A percentile compares a stretch with the other conserved stretches of the same genome.
Conservation (phyloP, 2,797 vertebrate genomes). For the Xiphorhynchus erythropygius region DNA sequence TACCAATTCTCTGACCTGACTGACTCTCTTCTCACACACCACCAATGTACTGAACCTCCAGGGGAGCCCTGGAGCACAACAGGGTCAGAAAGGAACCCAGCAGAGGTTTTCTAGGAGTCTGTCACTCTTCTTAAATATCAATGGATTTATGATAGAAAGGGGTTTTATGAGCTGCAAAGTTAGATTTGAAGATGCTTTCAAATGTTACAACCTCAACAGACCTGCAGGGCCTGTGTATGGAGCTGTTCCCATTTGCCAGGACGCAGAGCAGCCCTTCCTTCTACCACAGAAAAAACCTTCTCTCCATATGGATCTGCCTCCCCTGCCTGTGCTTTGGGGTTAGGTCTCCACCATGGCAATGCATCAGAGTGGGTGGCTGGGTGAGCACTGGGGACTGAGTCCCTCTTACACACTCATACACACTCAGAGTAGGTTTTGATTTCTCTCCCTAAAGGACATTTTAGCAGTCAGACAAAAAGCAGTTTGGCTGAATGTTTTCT, state of each 20-base stretch:
- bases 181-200: background rate
- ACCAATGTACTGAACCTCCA: background rate
- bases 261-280: background rate
- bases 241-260: background rate
- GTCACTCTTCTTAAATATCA: background rate
- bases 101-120: background rate
- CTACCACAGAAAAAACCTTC: background rate
- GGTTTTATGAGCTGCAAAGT: background rate
- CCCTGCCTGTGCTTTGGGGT: background rate
- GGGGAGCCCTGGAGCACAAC: rapidly evolving
- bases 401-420: background rate
- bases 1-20: background rate
- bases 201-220: background rate
- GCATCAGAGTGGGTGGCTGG: background rate
- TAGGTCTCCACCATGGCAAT: background rate
- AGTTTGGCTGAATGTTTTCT: background rate
- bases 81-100: background rate
- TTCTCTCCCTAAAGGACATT: background rate
- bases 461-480: background rate
- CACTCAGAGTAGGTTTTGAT: background rate
- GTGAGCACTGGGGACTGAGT: rapidly evolving
- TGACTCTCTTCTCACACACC: background rate
- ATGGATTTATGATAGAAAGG: background rate
- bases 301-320: rapidly evolving
- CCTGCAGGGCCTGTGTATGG: background rate